Conservation (phyloP, 2,113 vertebrate species). For the Hemichromis elongatus region DNA sequence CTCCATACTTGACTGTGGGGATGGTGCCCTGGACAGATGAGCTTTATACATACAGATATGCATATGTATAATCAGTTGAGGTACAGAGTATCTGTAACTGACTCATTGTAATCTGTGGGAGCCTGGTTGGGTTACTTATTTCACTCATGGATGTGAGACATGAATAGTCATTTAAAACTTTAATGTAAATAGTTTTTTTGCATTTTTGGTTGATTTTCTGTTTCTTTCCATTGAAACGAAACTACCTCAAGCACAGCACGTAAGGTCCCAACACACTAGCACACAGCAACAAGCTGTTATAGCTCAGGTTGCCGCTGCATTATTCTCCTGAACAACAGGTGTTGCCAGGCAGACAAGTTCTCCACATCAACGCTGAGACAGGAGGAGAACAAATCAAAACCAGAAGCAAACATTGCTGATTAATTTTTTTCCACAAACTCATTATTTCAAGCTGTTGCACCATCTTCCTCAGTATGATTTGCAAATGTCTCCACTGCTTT, state of each 20-base stretch:
- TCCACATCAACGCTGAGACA: no score
- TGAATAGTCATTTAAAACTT: not conserved
- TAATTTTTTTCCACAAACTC: accelerated
- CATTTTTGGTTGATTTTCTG: not conserved
- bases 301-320: no score
- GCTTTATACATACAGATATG: not conserved
- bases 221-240: not conserved
- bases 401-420: not conserved
- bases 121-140: not conserved
- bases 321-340: no score
- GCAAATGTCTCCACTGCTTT: not conserved
- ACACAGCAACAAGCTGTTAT: not conserved
- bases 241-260: not conserved
- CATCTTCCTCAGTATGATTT: not conserved
- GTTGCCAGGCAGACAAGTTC: no score
- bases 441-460: not conserved
- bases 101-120: not conserved
- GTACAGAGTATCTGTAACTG: not conserved
- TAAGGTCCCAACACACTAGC: not conserved
- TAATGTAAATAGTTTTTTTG: not conserved
- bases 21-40: not conserved
- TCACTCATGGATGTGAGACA: not conserved
- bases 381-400: not conserved
- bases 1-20: not conserved
- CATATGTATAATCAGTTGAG: not conserved